Evolutionary conservation across 64 coral and sea anemone species (phyloP), one percentile per base, ranked within the genome.

Genomic region (Stylophora pistillata): DNA sequence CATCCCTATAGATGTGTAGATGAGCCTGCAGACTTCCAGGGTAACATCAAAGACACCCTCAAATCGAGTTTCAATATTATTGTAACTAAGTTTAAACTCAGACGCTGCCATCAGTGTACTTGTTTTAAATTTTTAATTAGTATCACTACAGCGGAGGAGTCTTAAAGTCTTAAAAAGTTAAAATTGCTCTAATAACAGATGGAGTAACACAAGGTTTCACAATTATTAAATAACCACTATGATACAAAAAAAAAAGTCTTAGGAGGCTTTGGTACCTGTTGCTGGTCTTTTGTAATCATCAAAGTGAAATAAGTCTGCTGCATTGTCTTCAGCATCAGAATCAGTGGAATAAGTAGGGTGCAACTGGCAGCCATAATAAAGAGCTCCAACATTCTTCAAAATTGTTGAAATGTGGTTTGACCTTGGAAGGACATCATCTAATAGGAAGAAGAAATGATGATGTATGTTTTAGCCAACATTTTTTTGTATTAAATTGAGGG

Each of bases 301-400:
- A 56, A 54, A 55, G 55, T 87, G 80, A 1, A 84, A 6, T 26
- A 23, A 69, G 53, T 37, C 69, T 84, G 20, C 18, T 84, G 34
- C 15, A 29, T 63, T 58, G 34, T 25, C 30, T 52, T 70, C 59
- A 78, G 64, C 18, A 20, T 66, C 41, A 17, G 55, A 33, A 34
- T 64, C 56, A 73, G 25, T 15, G 23, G 23, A 28, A 66, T 72
- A 5, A n/a, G 56, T 20, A 15, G 90, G 80, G 62, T 82, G 68
- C 62, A 75, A 74, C 73, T 86, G 33, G 71, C 90, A 92, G 13
- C 82, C 90, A 61, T 74, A 65, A 85, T 92, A 92, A 15, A 92
- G 90, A 12, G 74, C 57, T 55, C 60, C 58, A 30, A 92, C 80
- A 92, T 86, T 92, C 32, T 78, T 86, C 20, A 92, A 58, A 12